Base-by-base conservation (phyloP, 2,113 vertebrate genomes). In the Oophaga pumilio region DNA sequence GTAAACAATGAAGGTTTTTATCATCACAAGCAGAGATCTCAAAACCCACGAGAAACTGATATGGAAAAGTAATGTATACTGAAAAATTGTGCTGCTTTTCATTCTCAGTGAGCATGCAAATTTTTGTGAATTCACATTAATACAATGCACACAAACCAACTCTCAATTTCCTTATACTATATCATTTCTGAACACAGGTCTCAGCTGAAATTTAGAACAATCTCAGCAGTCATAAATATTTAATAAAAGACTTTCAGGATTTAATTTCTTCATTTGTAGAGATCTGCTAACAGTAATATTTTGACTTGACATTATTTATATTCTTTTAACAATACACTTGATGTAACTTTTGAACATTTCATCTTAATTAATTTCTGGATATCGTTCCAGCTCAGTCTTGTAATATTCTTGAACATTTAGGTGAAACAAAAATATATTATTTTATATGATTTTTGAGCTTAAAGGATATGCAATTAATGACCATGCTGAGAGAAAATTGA, bases 401-500 rank as follows among this genome's bases (percentile, higher is more conserved):
- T 82, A 53, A 69, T 83, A 69, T 68, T 53, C n/a, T 28, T 53
- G 12, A 69, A 83, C 49, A 69, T 53, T 24, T 83, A 68, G 43
- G 43, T 83, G 49, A 53, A 53, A 52, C 43, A 28, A 83, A 83
- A 68, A 68, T 49, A 53, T 83, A 83, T 83, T 69, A 52, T 83
- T 15, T 64, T 69, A 68, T 69, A 83, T 69, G 22, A 83, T 68
- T 68, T 69, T 68, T 15, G 22, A 69, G 81, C 62, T 83, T 83
- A 83, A 83, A 83, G 49, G 81, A 83, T 83, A 68, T 11, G 49
- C 22, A 69, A 52, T 50, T 79, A 86, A 86, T 86, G 76, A 86
- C 59, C 57, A 3, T 28, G 73, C 57, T 76, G 73, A 24, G 74
- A 62, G 43, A 79, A 62, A 68, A 69, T 79, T 80, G 85, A 77